Conservation (phyloP, 1,140 invertebrate genomes). For the Caenorhabditis brenneri region DNA sequence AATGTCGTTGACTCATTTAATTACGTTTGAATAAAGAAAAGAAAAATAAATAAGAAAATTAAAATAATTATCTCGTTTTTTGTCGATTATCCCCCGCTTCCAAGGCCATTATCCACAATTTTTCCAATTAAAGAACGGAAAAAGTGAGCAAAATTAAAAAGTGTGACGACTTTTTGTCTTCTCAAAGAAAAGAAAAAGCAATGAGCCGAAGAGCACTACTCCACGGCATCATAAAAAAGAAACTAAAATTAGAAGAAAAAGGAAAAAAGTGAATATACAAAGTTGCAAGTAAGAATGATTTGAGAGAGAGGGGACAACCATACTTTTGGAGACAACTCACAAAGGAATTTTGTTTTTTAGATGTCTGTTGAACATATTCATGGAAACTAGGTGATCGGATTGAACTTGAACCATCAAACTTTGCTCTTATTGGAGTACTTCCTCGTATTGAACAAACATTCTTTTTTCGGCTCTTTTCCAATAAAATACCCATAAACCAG, state of each 20-base stretch:
- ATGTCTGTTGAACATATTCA: too few species aligned
- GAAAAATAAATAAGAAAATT: not conserved
- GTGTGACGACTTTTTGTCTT: not conserved
- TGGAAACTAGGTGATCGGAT: too few species aligned
- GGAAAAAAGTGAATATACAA: too few species aligned
- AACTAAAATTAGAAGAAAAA: not conserved
- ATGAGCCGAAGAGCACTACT: not conserved
- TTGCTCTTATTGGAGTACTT: too few species aligned
- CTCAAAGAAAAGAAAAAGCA: not conserved
- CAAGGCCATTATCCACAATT: not conserved
- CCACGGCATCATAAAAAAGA: not conserved
- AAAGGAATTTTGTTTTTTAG: too few species aligned
- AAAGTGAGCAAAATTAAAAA: not conserved
- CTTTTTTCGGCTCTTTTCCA: too few species aligned
- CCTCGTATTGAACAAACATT: too few species aligned
- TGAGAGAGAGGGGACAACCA: too few species aligned
- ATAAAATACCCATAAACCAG: too few species aligned
- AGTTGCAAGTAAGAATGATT: too few species aligned
- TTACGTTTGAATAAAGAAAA: not conserved
- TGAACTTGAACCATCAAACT: too few species aligned
- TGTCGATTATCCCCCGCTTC: not conserved
- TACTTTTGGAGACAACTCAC: too few species aligned
- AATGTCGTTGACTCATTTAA: not conserved
- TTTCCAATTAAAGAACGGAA: not conserved
- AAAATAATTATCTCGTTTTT: conserved; percentile 1